phyloP scores from a whole-genome alignment of 2,113 vertebrate genomes.

The Pollachius pollachius region DNA sequence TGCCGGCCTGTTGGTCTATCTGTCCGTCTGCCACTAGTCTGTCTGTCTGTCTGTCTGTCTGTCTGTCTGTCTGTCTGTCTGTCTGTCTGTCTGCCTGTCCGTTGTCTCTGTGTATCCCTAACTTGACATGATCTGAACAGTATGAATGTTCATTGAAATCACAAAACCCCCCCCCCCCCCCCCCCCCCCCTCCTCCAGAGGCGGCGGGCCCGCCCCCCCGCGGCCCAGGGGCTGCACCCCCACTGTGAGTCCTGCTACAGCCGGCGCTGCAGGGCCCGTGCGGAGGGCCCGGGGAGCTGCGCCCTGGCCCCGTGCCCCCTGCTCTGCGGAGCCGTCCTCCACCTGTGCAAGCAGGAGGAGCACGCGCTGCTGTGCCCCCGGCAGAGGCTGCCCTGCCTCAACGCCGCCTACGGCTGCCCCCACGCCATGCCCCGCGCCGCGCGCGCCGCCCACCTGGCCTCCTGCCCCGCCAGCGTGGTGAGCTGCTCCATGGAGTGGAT shows the following conservation, averaged over 20 bases:
- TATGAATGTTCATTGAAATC: too few species aligned
- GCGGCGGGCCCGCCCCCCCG: constrained; percentile 56
- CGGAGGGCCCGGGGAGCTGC: constrained; percentile 81
- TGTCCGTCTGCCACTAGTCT: not conserved
- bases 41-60: not conserved
- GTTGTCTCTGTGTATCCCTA: too few species aligned
- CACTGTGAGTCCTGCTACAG: constrained; percentile 90
- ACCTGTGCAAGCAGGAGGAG: constrained; percentile 93
- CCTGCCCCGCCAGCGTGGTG: constrained; percentile 86
- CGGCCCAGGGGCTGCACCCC: constrained; percentile 69
- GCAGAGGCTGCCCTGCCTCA: constrained; percentile 84
- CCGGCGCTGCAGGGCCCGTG: constrained; percentile 75
- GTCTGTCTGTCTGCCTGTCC: too few species aligned
- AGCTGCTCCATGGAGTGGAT: constrained; percentile 95
- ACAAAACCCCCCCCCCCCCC: not conserved
- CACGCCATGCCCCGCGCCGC: constrained; percentile 81
- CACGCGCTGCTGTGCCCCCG: constrained; percentile 88
- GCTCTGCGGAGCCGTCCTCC: constrained; percentile 87
- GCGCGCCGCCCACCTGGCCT: constrained; percentile 80
- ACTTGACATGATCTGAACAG: too few species aligned
- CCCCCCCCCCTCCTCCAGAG: constrained; percentile 57
- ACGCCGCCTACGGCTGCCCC: constrained; percentile 81
- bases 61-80: too few species aligned
- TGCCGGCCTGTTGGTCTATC: not conserved
- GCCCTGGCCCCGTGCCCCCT: constrained; percentile 76